Evolutionary conservation across 2,113 vertebrate species (phyloP), one percentile per base, ranked within the genome.

Genomic region (Tupaia chinensis): DNA sequence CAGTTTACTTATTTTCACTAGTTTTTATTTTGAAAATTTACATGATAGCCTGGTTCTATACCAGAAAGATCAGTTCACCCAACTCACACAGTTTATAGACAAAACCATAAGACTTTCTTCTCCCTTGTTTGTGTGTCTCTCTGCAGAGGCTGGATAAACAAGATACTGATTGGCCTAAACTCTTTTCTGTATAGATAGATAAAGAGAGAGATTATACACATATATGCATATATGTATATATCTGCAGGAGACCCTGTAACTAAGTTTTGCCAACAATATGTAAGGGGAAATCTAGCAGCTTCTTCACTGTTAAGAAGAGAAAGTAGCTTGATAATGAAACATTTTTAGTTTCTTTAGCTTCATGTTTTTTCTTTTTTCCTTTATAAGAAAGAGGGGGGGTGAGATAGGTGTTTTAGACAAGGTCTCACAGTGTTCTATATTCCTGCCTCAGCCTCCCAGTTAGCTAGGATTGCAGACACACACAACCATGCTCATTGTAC

Each of bases 21-120:
- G 22, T 72, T 94, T 87, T 91, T 85, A 72, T 89, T 93, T 92
- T 78, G 1, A 81, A 83, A 83, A 85, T 74, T 61, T 70, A 17
- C 25, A 29, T 56, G n/a, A 65, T 68, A 87, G 25, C 61, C 16
- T 87, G 66, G 70, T 93, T n/a, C 65, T 85, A 10, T 73, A 65
- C 54, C 60, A 63, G 27, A 94, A 12, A 77, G 16, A 65, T 70
- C 58, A 87, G 22, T 83, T 95, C 78, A 63, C 22, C 3, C 32
- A 93, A 1, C 3, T 89, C 56, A 22, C 25, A 63, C 17, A 89
- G 27, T 68, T 44, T 53, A 78, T 53, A 90, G 53, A 70, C 5
- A 82, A 66, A 87, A 22, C 27, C 34, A 10, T 14, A 44, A 88
- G 74, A 8, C 8, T 15, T 1, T 27, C 16, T 16, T 87, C 29